These are phyloP conservation scores for Lacanobia oleracea DNA, from an alignment of 2,888 invertebrate genomes.

Conservation along the genomic window DNA sequence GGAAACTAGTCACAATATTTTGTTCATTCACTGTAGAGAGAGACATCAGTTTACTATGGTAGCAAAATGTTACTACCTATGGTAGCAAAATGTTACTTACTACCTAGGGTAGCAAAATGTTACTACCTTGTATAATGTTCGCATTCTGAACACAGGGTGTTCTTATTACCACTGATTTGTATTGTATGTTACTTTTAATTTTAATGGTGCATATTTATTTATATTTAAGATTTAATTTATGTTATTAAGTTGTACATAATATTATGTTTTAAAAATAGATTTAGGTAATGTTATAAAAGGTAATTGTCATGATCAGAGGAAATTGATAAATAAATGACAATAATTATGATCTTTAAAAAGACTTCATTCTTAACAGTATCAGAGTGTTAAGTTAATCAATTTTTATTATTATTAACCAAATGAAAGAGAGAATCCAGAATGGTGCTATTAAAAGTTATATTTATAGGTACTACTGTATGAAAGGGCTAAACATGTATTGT, in stretches of 20 bases:
- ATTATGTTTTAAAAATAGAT: conserved; percentile 51
- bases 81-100: conserved; percentile 26
- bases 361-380: background rate
- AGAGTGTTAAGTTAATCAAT: background rate
- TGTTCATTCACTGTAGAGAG: conserved; percentile 19
- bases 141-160: conserved; percentile 52
- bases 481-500: background rate
- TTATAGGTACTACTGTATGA: background rate
- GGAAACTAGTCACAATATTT: conserved; percentile 74
- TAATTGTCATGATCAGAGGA: background rate
- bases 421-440: conserved; percentile 77
- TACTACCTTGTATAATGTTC: conserved; percentile 19
- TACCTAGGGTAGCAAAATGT: conserved; percentile 19
- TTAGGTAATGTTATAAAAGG: conserved; percentile 38
- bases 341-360: conserved; percentile 9
- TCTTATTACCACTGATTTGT: conserved; percentile 60
- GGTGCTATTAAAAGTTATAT: conserved; percentile 76
- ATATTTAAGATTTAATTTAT: conserved; percentile 29
- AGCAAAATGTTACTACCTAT: conserved; percentile 29
- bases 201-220: conserved; percentile 50
- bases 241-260: conserved; percentile 73
- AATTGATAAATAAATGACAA: conserved; percentile 17
- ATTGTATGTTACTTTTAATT: conserved; percentile 41
- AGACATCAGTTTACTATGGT: conserved; percentile 15
- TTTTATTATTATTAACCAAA: conserved; percentile 60